Percentiles rank a stretch among this genome's conserved stretches.
Conservation (phyloP, 2,797 vertebrate genomes). For the Lepilemur septentrionalis region DNA sequence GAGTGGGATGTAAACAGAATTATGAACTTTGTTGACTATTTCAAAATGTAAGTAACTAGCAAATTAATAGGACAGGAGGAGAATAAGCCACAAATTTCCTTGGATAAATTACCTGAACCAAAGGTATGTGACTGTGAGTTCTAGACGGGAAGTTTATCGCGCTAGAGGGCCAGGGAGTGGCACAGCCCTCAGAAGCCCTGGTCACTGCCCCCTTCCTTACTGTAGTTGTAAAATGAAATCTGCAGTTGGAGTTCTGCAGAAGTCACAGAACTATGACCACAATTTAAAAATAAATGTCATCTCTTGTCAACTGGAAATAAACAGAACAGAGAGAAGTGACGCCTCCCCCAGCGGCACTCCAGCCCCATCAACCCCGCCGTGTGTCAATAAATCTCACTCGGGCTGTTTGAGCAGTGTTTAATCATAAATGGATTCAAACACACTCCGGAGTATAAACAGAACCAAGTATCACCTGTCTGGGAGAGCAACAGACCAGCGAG, state of each 20-base stretch:
- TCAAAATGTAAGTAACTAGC: background rate
- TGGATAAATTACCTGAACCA: background rate
- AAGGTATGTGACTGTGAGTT: background rate
- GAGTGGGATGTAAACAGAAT: background rate
- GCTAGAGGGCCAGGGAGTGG: background rate
- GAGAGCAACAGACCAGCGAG: background rate
- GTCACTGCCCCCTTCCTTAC: background rate
- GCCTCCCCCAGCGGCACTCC: background rate
- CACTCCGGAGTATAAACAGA: slow-evolving; percentile 63
- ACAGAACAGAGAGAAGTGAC: background rate
- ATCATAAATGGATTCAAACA: slow-evolving; percentile 76
- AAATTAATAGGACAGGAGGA: background rate
- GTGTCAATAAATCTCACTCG: slow-evolving; percentile 65
- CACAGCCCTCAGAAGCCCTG: background rate
- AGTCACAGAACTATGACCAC: background rate
- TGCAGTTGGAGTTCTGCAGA: background rate
- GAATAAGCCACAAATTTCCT: background rate
- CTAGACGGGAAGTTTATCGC: background rate
- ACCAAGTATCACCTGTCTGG: background rate
- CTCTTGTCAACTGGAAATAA: slow-evolving; percentile 51
- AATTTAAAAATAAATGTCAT: slow-evolving; percentile 48
- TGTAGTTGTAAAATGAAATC: background rate
- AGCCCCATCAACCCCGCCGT: slow-evolving; percentile 35
- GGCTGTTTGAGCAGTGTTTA: slow-evolving; percentile 81
- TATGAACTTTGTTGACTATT: background rate